Percentiles rank a stretch among this genome's conserved stretches.
Evolutionary conservation across 1,140 invertebrate species (phyloP).

Genomic region (Penaeus vannamei): DNA sequence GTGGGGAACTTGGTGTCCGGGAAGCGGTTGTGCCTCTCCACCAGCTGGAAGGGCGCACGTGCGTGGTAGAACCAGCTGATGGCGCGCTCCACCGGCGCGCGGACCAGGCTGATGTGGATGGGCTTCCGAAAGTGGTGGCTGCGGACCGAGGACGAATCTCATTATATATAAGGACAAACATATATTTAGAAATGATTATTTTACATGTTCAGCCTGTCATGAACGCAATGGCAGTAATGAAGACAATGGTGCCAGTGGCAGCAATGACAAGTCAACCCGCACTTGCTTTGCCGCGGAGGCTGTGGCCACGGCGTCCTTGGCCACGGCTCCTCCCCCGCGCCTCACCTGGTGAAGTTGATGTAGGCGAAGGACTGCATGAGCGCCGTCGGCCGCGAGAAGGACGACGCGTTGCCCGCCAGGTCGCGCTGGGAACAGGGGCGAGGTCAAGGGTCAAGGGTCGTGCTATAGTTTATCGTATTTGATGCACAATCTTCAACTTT

Average conservation of each 20-base stretch:
- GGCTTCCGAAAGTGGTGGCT: constrained; percentile 68
- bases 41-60: constrained; percentile 68
- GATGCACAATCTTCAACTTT: background rate
- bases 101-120: constrained; percentile 69
- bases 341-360: constrained; percentile 66
- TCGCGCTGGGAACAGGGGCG: constrained; percentile 17
- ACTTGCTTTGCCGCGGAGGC: too few species aligned
- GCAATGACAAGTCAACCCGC: too few species aligned
- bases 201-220: background rate
- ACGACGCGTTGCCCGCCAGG: constrained; percentile 56
- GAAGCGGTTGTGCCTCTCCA: constrained; percentile 58
- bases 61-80: constrained; percentile 69
- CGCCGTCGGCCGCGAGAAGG: constrained; percentile 56
- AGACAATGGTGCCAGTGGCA: too few species aligned
- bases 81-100: constrained; percentile 70
- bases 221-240: too few species aligned
- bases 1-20: constrained; percentile 60
- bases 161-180: background rate
- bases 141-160: background rate
- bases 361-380: constrained; percentile 68
- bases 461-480: background rate
- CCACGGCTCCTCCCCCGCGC: background rate
- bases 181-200: background rate
- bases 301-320: too few species aligned
- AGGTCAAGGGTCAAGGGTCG: background rate